Evolutionary conservation across 1,140 invertebrate genomes (phyloP).

Genomic region (Camponotus vicinus): DNA sequence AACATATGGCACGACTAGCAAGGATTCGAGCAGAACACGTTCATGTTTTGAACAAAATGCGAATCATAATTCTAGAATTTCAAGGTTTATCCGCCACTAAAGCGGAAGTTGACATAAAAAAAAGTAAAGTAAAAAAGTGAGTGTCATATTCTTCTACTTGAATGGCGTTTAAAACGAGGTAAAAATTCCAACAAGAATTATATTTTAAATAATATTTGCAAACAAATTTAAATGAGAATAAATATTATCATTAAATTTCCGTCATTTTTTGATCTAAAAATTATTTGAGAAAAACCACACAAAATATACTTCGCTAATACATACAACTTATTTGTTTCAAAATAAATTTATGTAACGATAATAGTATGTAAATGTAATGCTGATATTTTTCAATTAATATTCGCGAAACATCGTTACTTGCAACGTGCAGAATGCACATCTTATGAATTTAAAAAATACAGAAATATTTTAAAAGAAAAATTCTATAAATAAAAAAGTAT

Average conservation of each 20-base stretch:
- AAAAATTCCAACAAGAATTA: not conserved
- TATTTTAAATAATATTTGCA: not conserved
- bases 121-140: not conserved
- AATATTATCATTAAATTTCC: not conserved
- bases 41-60: slow-evolving; percentile 20
- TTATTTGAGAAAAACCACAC: not conserved
- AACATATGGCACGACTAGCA: not conserved
- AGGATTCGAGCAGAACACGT: slow-evolving; percentile 8
- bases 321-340: not conserved
- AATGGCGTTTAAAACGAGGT: not conserved
- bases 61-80: slow-evolving; percentile 38
- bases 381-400: not conserved
- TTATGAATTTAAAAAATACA: not conserved
- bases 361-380: not conserved
- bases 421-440: not conserved
- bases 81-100: slow-evolving; percentile 26
- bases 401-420: not conserved
- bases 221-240: not conserved
- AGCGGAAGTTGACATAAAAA: slow-evolving; percentile 28
- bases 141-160: not conserved
- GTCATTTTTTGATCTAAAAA: not conserved
- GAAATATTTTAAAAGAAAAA: not conserved
- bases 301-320: slow-evolving; percentile 1
- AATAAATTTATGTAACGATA: not conserved
- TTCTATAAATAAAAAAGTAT: not conserved